Base-by-base conservation (phyloP, 2,797 vertebrate species). In the Chelon labrosus region DNA sequence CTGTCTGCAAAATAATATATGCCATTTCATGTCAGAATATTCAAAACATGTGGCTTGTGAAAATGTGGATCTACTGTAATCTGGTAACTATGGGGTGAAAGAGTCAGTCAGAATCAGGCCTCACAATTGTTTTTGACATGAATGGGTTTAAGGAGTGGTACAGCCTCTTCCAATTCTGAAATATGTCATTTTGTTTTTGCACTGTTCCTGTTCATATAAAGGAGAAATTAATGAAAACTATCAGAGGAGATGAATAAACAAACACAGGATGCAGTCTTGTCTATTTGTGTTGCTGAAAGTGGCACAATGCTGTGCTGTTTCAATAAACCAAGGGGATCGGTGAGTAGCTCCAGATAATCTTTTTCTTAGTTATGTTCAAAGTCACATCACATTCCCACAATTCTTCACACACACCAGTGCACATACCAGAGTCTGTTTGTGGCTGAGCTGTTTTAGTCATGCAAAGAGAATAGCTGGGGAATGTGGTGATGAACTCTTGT, bases 401-500 rank as follows among this genome's bases (percentile, higher is more conserved):
- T 56, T 68, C n/a, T 73, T 79, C 58, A 54, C 39, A 76, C 10
- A 17, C 46, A 35, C 12, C 9, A 5, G 25, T 35, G 11, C 17
- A 8, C 39, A 10, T 41, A 13, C 39, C 12, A 41, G 44, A 46
- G 44, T 65, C 10, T 61, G 22, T 67, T 12, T 62, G 49, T 25
- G 16, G 60, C 22, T 4, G 22, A 65, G 51, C 16, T 55, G 19
- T 60, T 67, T 61, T 17, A 44, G 8, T 68, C 57, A 55, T 73
- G 65, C 39, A 41, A 42, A n/a, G 22, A 51, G 62, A 73, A 53
- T 17, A 71, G 20, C 54, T 17, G 38, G 47, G 22, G 53, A 58
- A 49, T 52, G 49, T 22, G 1, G 49, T 56, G 67, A 61, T 75
- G 70, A 85, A 81, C 83, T 83, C 66, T 37, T 38, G 46, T 25